Conservation (phyloP, 2,888 invertebrate genomes). For the Dolichomitus sp. region DNA sequence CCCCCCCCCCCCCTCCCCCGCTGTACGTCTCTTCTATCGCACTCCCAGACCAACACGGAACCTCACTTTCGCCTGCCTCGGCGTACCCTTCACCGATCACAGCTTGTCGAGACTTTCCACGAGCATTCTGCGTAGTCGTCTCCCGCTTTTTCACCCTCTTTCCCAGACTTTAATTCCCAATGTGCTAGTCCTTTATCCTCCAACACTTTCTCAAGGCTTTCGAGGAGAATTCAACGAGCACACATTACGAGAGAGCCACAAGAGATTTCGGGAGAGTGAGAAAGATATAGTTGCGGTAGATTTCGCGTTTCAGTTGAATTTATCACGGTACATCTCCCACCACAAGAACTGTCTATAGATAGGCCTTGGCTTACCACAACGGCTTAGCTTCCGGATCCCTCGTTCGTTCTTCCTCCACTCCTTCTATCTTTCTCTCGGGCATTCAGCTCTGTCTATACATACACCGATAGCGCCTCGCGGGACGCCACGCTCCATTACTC, state of each 20-base stretch:
- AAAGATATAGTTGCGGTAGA: conserved; percentile 45
- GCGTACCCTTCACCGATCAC: conserved; percentile 58
- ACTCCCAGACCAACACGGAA: conserved; percentile 51
- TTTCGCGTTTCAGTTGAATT: conserved; percentile 71
- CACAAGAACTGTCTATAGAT: conserved; percentile 68
- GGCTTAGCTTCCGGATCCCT: conserved; percentile 74
- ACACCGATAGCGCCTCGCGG: conserved; percentile 49
- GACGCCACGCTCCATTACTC: conserved; percentile 78
- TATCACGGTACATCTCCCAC: conserved; percentile 68
- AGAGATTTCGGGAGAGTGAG: conserved; percentile 30
- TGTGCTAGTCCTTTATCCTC: conserved; percentile 30
- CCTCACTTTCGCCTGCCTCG: conserved; percentile 49
- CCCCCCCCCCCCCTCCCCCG: not conserved
- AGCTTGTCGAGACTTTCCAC: conserved; percentile 31
- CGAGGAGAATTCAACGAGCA: conserved; percentile 25
- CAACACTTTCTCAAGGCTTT: conserved; percentile 47
- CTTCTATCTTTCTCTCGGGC: conserved; percentile 56
- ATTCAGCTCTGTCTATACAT: conserved; percentile 69
- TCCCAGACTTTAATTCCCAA: conserved; percentile 45
- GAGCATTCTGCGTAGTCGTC: conserved; percentile 49
- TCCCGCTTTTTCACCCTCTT: conserved; percentile 31
- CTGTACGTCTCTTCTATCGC: conserved; percentile 45
- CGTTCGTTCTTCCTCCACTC: conserved; percentile 63
- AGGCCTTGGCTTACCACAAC: conserved; percentile 65
- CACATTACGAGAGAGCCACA: not conserved